Percentiles rank a stretch among this genome's conserved stretches.
Conservation (phyloP, 2,888 invertebrate species). For the Salticus scenicus region DNA sequence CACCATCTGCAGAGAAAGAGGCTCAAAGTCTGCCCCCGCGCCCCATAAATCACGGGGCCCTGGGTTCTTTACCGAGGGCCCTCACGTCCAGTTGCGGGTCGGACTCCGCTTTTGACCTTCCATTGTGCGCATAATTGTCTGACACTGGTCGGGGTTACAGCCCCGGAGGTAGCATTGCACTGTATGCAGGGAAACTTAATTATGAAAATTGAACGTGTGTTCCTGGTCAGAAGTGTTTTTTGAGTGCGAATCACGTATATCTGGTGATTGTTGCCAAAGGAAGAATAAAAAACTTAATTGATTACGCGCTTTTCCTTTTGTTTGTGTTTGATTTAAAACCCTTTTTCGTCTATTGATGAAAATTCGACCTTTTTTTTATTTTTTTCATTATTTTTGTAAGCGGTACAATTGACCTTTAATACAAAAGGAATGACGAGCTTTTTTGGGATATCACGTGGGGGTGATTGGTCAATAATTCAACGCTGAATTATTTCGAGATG, state of each 20-base stretch:
- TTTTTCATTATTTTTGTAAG: neutral
- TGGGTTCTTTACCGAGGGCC: neutral
- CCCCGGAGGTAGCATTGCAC: neutral
- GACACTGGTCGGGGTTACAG: neutral
- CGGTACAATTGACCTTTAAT: neutral
- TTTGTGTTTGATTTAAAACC: conserved; percentile 6
- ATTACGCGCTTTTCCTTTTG: conserved; percentile 5
- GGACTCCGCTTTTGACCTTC: neutral
- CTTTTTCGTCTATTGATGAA: neutral
- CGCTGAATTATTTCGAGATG: neutral
- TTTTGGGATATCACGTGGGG: neutral
- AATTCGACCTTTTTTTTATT: neutral
- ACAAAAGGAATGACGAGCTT: neutral
- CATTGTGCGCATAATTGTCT: conserved; percentile 17
- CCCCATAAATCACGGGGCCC: conserved; percentile 15
- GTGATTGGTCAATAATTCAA: conserved; percentile 10
- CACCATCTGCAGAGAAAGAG: conserved; percentile 2
- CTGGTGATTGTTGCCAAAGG: neutral
- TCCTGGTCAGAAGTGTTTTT: neutral
- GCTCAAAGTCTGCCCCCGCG: conserved; percentile 5
- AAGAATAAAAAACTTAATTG: neutral
- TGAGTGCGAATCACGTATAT: conserved; percentile 14
- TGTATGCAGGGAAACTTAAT: conserved; percentile 4
- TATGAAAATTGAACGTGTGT: conserved; percentile 14
- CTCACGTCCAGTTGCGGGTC: conserved; percentile 8